A percentile compares a stretch with the other conserved stretches of the same genome.
These are phyloP conservation scores for Venusia cambrica DNA, from an alignment of 2,888 invertebrate species.

Conservation along the genomic window DNA sequence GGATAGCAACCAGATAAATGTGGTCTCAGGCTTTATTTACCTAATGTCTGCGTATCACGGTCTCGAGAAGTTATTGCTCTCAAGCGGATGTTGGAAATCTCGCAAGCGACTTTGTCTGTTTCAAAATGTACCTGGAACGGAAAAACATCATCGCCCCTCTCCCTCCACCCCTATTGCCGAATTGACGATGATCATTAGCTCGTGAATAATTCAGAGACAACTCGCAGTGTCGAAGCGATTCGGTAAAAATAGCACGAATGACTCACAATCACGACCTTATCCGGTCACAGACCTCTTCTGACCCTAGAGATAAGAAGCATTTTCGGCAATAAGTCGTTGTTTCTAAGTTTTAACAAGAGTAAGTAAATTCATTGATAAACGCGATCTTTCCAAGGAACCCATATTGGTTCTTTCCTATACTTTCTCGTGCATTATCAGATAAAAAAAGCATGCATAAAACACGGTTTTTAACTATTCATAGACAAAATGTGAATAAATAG, in stretches of 20 bases:
- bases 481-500: conserved; percentile 1
- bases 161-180: conserved; percentile 12
- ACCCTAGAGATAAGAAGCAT: conserved; percentile 39
- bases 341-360: too few relatives aligned
- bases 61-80: conserved; percentile 48
- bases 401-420: too few relatives aligned
- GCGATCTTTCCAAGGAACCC: conserved; percentile 12
- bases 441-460: conserved; percentile 9
- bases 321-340: conserved; percentile 15
- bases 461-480: conserved; percentile 2
- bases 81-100: conserved; percentile 38
- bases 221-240: conserved; percentile 29
- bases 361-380: conserved; percentile 17
- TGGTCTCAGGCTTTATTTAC: conserved; percentile 22
- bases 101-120: conserved; percentile 32
- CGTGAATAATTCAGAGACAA: conserved; percentile 30
- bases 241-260: conserved; percentile 41
- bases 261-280: conserved; percentile 30
- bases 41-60: conserved; percentile 20
- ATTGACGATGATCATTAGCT: conserved; percentile 16
- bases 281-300: conserved; percentile 42
- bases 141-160: conserved; percentile 20
- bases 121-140: conserved; percentile 33
- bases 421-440: conserved; percentile 14
- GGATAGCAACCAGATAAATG: conserved; percentile 45